A percentile compares a stretch with the other conserved stretches of the same genome.
Conservation (phyloP, 2,113 vertebrate species). For the Noctilio leporinus region DNA sequence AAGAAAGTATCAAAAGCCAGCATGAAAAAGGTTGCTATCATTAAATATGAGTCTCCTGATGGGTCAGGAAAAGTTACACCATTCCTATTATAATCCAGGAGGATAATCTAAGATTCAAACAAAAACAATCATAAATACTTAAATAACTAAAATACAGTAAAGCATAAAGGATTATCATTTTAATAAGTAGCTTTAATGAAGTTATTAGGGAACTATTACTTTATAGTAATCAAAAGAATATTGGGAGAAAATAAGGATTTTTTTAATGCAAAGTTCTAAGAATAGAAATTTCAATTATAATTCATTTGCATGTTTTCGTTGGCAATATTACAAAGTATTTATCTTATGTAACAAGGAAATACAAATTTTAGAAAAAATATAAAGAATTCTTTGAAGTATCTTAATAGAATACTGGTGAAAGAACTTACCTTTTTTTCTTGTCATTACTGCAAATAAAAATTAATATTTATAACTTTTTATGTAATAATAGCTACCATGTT, state of each 20-base stretch:
- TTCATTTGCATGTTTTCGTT: not conserved
- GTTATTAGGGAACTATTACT: not conserved
- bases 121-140: not conserved
- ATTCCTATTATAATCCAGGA: conserved; percentile 84
- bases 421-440: not conserved
- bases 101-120: conserved; percentile 82
- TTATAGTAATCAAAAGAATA: not conserved
- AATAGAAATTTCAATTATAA: not conserved
- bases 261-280: not conserved
- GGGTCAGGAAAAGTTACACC: conserved; percentile 86
- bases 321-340: not conserved
- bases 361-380: not conserved
- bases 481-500: not conserved
- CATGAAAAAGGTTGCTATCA: conserved; percentile 83
- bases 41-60: conserved; percentile 81
- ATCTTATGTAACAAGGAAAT: not conserved
- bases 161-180: not conserved
- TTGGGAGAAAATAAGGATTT: not conserved
- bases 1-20: conserved; percentile 86
- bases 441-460: not conserved
- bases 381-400: not conserved
- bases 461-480: not conserved
- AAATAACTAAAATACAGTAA: not conserved
- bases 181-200: not conserved
- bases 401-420: not conserved